Evolutionary conservation across 2,888 invertebrate species (phyloP).

Genomic region (Hoplodrina blanda): DNA sequence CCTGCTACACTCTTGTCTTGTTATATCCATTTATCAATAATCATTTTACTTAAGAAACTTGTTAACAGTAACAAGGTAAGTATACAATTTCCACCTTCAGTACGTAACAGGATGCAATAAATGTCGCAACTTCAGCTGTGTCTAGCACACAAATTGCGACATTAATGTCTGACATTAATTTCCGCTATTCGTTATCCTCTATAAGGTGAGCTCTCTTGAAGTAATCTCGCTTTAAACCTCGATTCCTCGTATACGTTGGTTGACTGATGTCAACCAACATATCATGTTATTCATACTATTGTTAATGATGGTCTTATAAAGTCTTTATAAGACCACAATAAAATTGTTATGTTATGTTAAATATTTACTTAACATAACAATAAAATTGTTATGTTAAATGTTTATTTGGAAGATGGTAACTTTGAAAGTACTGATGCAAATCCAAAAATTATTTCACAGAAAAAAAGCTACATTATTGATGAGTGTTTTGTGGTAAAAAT

Average conservation of each 20-base stretch:
- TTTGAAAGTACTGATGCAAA: no score
- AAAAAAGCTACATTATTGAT: no score
- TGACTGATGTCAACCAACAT: no score
- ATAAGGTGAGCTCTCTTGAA: neutral
- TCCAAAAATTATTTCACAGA: no score
- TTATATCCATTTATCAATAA: neutral
- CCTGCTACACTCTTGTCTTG: neutral
- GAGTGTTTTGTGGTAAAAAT: no score
- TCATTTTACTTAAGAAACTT: neutral
- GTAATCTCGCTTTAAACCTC: neutral
- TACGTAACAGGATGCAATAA: constrained; percentile 27
- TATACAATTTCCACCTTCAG: constrained; percentile 5
- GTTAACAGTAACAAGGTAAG: constrained; percentile 1
- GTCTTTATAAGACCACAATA: no score
- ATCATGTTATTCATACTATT: no score
- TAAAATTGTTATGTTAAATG: no score
- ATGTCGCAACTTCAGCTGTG: constrained; percentile 1
- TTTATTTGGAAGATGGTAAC: no score
- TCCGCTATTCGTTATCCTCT: constrained; percentile 9
- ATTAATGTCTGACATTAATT: constrained; percentile 34
- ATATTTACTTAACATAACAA: no score
- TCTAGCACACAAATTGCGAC: constrained; percentile 25
- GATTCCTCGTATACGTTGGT: neutral
- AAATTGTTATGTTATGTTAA: no score
- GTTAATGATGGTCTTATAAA: no score